Conservation (phyloP, 2,113 vertebrate genomes). For the Tetrax tetrax region DNA sequence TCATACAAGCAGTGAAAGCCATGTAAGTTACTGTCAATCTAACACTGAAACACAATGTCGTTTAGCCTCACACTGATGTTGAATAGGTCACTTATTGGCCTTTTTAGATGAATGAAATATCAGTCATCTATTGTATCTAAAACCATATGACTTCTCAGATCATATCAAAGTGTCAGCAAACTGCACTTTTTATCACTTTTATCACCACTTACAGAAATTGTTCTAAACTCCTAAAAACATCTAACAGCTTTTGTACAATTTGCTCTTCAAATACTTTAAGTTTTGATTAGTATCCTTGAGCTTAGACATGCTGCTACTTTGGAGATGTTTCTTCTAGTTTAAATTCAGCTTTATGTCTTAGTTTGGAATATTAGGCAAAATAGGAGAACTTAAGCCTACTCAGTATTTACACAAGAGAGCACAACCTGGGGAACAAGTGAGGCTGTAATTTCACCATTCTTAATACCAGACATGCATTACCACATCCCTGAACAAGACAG, state of each 20-base stretch:
- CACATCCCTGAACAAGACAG: conserved; percentile 16
- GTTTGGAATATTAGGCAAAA: background rate
- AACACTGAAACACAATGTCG: background rate
- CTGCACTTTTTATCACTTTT: background rate
- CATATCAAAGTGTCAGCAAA: background rate
- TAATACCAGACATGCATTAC: background rate
- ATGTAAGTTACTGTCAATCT: background rate
- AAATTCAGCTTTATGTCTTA: background rate
- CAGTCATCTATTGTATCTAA: background rate
- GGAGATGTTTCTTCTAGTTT: background rate
- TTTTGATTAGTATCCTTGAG: background rate
- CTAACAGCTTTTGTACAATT: background rate
- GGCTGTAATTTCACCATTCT: conserved; percentile 21
- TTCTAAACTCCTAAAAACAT: background rate
- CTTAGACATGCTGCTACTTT: background rate
- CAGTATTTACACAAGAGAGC: background rate
- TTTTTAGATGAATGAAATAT: background rate
- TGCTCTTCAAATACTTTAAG: background rate
- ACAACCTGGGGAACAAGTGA: background rate
- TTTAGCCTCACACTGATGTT: background rate
- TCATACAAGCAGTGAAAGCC: background rate
- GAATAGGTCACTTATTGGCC: background rate
- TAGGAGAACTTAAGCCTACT: background rate
- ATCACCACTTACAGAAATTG: background rate
- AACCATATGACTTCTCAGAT: background rate